A percentile compares a stretch with the other conserved stretches of the same genome.
Evolutionary conservation across 2,888 invertebrate species (phyloP).

Genomic region (Drosophila mayaguana): DNA sequence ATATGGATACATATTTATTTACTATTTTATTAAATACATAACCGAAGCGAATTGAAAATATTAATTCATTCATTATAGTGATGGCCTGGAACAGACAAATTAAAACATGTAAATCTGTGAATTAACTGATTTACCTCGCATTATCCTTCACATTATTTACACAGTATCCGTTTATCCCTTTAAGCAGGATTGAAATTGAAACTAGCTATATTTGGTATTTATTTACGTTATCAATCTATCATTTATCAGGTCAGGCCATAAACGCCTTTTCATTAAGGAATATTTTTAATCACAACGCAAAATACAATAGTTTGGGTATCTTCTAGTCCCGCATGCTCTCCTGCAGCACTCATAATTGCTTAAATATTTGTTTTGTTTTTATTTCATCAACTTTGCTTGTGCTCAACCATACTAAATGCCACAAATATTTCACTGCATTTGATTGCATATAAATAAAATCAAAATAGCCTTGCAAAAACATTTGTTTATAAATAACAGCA

Average conservation of each 20-base stretch:
- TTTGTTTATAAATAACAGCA: slow-evolving; percentile 15
- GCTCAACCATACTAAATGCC: slow-evolving; percentile 6
- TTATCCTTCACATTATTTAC: not conserved
- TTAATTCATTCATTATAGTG: not conserved
- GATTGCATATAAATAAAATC: not conserved
- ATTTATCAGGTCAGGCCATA: too few species aligned
- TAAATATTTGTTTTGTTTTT: not conserved
- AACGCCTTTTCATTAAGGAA: too few species aligned
- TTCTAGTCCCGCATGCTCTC: fast-evolving
- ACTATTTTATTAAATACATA: not conserved
- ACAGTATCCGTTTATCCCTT: not conserved
- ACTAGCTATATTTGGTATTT: too few species aligned
- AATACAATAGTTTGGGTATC: not conserved
- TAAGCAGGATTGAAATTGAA: too few species aligned
- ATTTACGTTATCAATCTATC: too few species aligned
- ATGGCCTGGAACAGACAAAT: not conserved
- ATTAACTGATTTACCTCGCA: not conserved
- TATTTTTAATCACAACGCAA: not conserved
- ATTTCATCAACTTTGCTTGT: not conserved
- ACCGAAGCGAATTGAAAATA: not conserved
- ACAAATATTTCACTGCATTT: slow-evolving; percentile 28
- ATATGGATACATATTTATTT: not conserved
- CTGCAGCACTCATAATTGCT: not conserved
- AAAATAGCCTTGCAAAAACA: not conserved
- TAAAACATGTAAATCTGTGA: not conserved